These are phyloP conservation scores for Tenthredo amoena DNA, from an alignment of 2,888 invertebrate genomes.

Conservation along the genomic window DNA sequence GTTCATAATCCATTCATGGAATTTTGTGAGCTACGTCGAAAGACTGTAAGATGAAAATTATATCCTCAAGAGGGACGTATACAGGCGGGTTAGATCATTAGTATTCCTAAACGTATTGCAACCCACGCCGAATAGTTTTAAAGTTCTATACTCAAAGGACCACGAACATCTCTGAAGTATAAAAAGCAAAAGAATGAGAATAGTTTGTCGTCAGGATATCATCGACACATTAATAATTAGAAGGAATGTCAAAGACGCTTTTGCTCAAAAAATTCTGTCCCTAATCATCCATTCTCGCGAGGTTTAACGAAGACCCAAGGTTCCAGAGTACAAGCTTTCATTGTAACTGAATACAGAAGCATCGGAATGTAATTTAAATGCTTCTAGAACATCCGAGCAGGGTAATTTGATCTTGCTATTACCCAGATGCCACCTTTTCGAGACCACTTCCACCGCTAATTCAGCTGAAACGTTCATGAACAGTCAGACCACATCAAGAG, in stretches of 20 bases:
- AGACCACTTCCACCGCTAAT: not conserved
- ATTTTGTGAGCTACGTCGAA: not conserved
- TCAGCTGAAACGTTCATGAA: not conserved
- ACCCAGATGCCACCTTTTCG: conserved; percentile 1
- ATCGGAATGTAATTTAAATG: not conserved
- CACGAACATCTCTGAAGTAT: not conserved
- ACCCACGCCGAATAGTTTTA: not conserved
- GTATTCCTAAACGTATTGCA: not conserved
- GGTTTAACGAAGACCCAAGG: not conserved
- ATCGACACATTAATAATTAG: not conserved
- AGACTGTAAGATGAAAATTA: not conserved
- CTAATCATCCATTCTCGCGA: not conserved
- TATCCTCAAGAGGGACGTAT: not conserved
- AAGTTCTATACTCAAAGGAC: not conserved
- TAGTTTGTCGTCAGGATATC: too few relatives aligned
- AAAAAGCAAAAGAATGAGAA: not conserved
- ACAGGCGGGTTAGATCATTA: not conserved
- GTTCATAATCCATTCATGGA: not conserved
- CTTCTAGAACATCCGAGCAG: not conserved
- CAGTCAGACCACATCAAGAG: not conserved
- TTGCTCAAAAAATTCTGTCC: not conserved
- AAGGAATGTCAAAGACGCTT: not conserved
- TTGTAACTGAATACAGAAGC: conserved; percentile 2
- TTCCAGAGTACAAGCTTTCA: not conserved
- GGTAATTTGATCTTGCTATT: not conserved